Evolutionary conservation across 2,113 vertebrate genomes (phyloP), one percentile per base, ranked within the genome.

Genomic region (Sinocyclocheilus anshuiensis): DNA sequence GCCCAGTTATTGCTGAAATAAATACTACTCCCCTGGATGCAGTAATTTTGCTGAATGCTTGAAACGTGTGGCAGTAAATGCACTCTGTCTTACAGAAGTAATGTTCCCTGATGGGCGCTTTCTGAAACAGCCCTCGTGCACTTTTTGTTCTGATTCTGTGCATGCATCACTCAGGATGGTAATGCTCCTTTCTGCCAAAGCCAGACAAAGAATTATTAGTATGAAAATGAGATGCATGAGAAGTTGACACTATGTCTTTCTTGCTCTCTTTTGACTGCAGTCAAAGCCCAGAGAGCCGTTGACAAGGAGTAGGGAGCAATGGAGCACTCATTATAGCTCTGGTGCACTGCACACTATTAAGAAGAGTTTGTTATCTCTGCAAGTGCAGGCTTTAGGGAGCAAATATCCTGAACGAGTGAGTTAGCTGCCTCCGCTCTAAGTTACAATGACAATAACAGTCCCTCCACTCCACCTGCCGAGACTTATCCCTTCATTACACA

Each of bases 1-100:
- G 89, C 69, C 39, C 77, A 77, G 85, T 86, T 88, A 86, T 90
- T 90, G 82, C 87, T 83, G 87, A 86, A 86, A 90, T 90, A 90
- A 88, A 89, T 88, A 88, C 87, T 82, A 86, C 45, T 88, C 87
- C 89, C 87, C 72, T 84, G 89, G 87, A 88, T 65, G 83, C 79
- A 75, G 75, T 88, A 85, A 87, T 87, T 90, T 86, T 85, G 85
- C 24, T 48, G 87, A 88, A 85, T 88, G 86, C 85, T 75, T 86
- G 85, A 83, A 90, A 83, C 48, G 57, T 42, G 67, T 80, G 85
- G 85, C 82, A 81, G 85, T 84, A 88, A 85, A 90, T 67, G 75
- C 61, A 42, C 65, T 83, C 79, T 83, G 87, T 89, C 81, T 81
- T 84, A 80, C 61, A 88, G n/a, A 83, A 79, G 83, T 65, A 69